Base-by-base conservation (phyloP, 2,888 invertebrate species). In the Andrena bicolor region DNA sequence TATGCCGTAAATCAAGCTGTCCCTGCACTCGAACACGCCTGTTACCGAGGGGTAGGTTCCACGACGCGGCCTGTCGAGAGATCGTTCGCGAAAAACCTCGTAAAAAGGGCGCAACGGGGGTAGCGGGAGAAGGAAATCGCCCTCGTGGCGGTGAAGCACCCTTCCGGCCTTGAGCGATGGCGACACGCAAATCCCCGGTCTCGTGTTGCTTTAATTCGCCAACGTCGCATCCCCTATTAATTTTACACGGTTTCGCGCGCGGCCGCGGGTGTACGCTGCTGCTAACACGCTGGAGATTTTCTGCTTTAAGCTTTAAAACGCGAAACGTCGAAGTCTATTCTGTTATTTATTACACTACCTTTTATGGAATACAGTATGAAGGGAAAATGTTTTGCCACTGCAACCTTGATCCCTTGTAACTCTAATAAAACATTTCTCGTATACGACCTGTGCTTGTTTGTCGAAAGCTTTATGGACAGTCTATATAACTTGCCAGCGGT, bases 1-100 rank as follows among this genome's bases (percentile, higher is more conserved):
- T 90, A 90, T 90, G 75, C 82, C 86, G 85, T 90, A 90, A 90
- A 90, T 90, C 90, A 90, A 82, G n/a, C 60, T 63, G 70, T 26
- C 69, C 56, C 23, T 51, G 51, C 53, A 58, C 73, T 60, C 77
- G 73, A 64, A 79, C 56, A 23, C 49, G 73, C 53, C 56, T 28
- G 69, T 70, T 48, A 32, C 70, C 66, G 64, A 60, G 53, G 77
- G 60, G 73, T 72, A 58, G 73, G 58, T 75, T 85, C 63, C 66
- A 63, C 53, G 56, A 64, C 73, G 56, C 56, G 41, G 10, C 35
- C 35, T 32, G 49, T 77, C 65, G 60, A 23, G 20, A 10, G 56
- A 51, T 51, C 58, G 69, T 76, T 70, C 65, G 30, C 66, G 58
- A 63, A 65, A 69, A 66, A 51, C 41, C 7, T 71, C 20, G 28